phyloP scores from a whole-genome alignment of 1,140 invertebrate genomes.

The Danaus melanippus region DNA sequence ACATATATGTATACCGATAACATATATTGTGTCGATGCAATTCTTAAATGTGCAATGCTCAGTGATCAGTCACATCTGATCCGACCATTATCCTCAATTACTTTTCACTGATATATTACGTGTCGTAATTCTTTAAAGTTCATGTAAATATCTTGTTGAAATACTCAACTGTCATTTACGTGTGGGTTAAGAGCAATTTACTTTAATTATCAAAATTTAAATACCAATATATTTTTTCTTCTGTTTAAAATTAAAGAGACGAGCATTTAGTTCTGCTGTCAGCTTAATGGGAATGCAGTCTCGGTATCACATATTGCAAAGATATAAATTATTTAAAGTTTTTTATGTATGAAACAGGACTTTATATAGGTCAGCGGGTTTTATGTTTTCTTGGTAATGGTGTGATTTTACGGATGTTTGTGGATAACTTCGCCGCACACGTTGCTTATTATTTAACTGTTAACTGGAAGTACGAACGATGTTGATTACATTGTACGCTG shows the following conservation, averaged over 20 bases:
- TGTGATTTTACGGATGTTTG: conserved; percentile 53
- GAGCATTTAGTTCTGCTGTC: too few relatives aligned
- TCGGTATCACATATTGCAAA: too few relatives aligned
- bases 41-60: too few relatives aligned
- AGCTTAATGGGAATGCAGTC: too few relatives aligned
- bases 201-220: too few relatives aligned
- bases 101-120: conserved; percentile 14
- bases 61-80: too few relatives aligned
- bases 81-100: conserved; percentile 25
- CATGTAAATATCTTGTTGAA: conserved; percentile 23
- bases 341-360: conserved; percentile 29
- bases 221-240: too few relatives aligned
- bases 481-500: conserved; percentile 23
- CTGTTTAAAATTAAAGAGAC: too few relatives aligned
- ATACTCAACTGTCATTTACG: neutral
- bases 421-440: conserved; percentile 31
- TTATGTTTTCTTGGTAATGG: conserved; percentile 53
- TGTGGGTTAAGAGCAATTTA: too few relatives aligned
- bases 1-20: too few relatives aligned
- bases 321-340: conserved; percentile 1
- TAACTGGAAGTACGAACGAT: conserved; percentile 30
- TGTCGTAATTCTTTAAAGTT: conserved; percentile 29
- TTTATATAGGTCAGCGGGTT: conserved; percentile 46
- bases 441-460: conserved; percentile 23
- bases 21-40: too few relatives aligned